Evolutionary conservation across 2,888 invertebrate genomes (phyloP).

Genomic region (Aethes cnicana): DNA sequence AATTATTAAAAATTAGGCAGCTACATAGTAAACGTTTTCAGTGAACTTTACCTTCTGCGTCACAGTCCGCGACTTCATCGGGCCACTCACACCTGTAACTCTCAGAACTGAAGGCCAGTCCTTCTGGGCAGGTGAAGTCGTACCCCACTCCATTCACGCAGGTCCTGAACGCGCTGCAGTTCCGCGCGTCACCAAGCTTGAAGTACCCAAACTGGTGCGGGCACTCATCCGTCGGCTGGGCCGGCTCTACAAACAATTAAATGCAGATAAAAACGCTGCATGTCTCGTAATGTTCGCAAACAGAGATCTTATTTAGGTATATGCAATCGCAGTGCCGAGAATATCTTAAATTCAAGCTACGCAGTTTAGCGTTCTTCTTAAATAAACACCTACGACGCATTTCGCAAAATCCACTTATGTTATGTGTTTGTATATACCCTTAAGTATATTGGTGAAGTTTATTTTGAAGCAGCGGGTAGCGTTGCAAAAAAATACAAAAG

Average conservation of each 20-base stretch:
- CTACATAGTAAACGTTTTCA: no score
- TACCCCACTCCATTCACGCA: constrained; percentile 90
- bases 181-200: constrained; percentile 82
- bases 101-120: constrained; percentile 88
- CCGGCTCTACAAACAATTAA: constrained; percentile 79
- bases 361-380: no score
- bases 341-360: constrained; percentile 9
- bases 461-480: constrained; percentile 1
- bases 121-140: constrained; percentile 90
- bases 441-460: no score
- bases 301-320: not conserved
- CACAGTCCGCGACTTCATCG: constrained; percentile 90
- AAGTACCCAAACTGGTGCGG: constrained; percentile 93
- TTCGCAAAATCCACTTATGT: no score
- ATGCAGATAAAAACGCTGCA: no score
- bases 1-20: no score
- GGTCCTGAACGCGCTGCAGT: constrained; percentile 91
- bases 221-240: constrained; percentile 89
- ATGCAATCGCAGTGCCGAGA: constrained; percentile 16
- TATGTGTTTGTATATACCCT: no score
- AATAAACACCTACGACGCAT: not conserved
- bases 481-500: constrained; percentile 6
- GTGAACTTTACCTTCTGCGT: constrained; percentile 92
- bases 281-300: no score
- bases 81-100: constrained; percentile 94